Evolutionary conservation across 2,888 invertebrate genomes (phyloP).

Genomic region (Xestia rhomboidea): DNA sequence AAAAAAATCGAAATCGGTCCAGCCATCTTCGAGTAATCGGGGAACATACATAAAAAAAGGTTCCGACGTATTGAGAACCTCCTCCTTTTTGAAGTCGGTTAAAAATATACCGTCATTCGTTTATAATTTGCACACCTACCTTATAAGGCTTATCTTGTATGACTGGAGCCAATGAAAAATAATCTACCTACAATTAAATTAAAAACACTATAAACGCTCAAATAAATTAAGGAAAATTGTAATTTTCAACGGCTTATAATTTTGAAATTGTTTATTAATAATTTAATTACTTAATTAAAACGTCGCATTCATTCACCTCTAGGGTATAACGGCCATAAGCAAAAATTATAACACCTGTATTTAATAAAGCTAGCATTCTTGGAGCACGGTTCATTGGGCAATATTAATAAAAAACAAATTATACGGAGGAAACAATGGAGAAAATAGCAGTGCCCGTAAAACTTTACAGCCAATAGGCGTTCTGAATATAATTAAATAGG

Average conservation of each 20-base stretch:
- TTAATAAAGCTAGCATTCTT: conserved; percentile 67
- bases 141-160: background rate
- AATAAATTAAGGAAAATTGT: background rate
- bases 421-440: conserved; percentile 63
- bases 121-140: background rate
- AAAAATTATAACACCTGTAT: conserved; percentile 67
- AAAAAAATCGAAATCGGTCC: too few relatives aligned
- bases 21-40: too few relatives aligned
- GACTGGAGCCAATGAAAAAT: background rate
- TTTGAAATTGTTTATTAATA: conserved; percentile 17
- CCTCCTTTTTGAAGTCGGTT: too few relatives aligned
- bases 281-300: conserved; percentile 33
- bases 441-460: conserved; percentile 60
- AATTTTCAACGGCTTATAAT: conserved; percentile 10
- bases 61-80: too few relatives aligned
- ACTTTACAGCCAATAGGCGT: conserved; percentile 64
- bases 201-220: background rate
- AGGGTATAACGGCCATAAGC: conserved; percentile 59
- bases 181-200: background rate
- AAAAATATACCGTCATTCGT: background rate
- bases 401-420: conserved; percentile 70
- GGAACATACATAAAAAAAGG: too few relatives aligned
- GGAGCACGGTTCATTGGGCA: conserved; percentile 65
- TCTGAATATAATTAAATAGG: conserved; percentile 65
- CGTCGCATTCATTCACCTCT: conserved; percentile 48